Evolutionary conservation across 2,113 vertebrate species (phyloP).

Genomic region (Xiphorhynchus elegans): DNA sequence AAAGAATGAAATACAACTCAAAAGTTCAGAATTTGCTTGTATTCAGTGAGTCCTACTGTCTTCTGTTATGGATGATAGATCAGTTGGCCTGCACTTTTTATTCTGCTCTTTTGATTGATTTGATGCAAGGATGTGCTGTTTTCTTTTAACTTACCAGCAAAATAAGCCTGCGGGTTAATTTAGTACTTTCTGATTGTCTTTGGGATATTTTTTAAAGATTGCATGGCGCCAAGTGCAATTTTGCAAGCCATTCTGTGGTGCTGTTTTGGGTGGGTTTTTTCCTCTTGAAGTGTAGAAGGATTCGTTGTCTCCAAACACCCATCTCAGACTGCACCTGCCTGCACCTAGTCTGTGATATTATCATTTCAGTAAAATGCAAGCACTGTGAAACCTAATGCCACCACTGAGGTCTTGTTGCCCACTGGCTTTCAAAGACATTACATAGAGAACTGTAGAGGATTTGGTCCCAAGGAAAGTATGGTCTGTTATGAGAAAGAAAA

Average conservation of each 20-base stretch:
- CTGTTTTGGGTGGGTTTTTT: not conserved
- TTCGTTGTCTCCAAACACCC: not conserved
- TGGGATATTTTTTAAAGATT: not conserved
- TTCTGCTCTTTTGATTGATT: not conserved
- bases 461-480: not conserved
- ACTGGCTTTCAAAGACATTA: not conserved
- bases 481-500: not conserved
- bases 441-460: not conserved
- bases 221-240: not conserved
- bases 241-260: not conserved
- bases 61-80: not conserved
- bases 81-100: not conserved
- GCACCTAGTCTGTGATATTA: not conserved
- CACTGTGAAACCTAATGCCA: not conserved
- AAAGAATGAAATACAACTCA: not conserved
- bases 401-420: fast-evolving
- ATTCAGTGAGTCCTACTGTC: not conserved
- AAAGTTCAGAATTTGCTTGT: not conserved
- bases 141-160: not conserved
- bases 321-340: not conserved
- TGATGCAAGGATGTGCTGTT: not conserved
- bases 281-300: not conserved
- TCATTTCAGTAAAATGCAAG: not conserved
- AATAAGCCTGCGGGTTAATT: not conserved
- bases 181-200: not conserved